Evolutionary conservation across 2,113 vertebrate genomes (phyloP).

Genomic region (Capra hircus): DNA sequence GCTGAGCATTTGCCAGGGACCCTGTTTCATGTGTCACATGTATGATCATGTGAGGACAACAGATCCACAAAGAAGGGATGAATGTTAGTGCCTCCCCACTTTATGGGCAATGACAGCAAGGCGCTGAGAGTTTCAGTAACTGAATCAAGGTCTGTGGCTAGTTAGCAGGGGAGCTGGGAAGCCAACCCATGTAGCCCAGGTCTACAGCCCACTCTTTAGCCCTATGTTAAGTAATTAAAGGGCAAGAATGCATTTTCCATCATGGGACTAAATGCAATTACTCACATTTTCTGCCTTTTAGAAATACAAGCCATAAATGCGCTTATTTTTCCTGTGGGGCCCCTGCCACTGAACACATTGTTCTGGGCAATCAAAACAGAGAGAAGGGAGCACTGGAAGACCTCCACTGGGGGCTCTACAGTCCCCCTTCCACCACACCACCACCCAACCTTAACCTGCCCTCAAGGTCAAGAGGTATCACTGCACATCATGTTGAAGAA

Average conservation of each 20-base stretch:
- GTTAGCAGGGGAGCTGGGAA: neutral
- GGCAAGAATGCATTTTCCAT: neutral
- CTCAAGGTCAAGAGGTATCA: neutral
- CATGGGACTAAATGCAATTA: neutral
- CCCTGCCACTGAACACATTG: neutral
- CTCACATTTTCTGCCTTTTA: neutral
- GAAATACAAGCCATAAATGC: neutral
- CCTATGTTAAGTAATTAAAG: neutral
- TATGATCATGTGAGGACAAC: too few species aligned
- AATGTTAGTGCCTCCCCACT: neutral
- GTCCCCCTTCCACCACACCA: neutral
- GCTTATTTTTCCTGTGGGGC: neutral
- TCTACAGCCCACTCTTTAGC: neutral
- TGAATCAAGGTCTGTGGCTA: neutral
- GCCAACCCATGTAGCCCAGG: neutral
- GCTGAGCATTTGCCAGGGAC: neutral
- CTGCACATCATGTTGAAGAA: neutral
- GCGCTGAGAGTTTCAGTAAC: neutral
- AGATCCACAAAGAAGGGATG: neutral
- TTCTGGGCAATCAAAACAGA: neutral
- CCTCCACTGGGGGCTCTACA: neutral
- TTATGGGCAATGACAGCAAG: neutral
- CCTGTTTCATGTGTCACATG: neutral
- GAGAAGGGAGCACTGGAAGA: rapidly evolving
- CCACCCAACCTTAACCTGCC: neutral